These are phyloP conservation scores for Nettapus auritus DNA, from an alignment of 2,113 vertebrate genomes.

Conservation along the genomic window DNA sequence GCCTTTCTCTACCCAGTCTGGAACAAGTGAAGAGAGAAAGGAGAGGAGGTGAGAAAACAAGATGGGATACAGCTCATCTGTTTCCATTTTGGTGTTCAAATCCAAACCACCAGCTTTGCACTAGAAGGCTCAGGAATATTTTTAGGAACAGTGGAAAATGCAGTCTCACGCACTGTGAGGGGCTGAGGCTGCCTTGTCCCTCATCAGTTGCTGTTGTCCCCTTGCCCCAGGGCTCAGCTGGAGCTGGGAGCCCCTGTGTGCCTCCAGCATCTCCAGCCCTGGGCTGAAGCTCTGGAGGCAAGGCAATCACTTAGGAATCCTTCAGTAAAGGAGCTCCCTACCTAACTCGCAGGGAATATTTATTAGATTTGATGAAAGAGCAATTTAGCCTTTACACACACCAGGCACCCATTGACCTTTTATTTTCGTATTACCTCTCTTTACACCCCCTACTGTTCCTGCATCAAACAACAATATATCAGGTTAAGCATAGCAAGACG, in stretches of 20 bases:
- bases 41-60: constrained; percentile 64
- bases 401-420: constrained; percentile 32
- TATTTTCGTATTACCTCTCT: constrained; percentile 21
- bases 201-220: not conserved
- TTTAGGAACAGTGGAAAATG: not conserved
- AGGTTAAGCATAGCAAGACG: not conserved
- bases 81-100: constrained; percentile 48
- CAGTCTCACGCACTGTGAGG: not conserved
- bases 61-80: constrained; percentile 24
- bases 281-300: not conserved
- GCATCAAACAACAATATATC: not conserved
- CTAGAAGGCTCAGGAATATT: constrained; percentile 6
- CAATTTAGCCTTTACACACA: constrained; percentile 5
- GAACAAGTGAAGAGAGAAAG: not conserved
- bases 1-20: not conserved
- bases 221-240: not conserved
- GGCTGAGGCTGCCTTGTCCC: not conserved
- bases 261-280: rapidly evolving
- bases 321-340: not conserved
- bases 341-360: not conserved
- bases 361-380: not conserved
- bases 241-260: rapidly evolving
- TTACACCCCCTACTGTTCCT: not conserved
- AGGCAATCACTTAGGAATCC: not conserved
- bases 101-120: not conserved